Conservation (phyloP, 23 tunicate genomes). For the Trididemnum clinides region DNA sequence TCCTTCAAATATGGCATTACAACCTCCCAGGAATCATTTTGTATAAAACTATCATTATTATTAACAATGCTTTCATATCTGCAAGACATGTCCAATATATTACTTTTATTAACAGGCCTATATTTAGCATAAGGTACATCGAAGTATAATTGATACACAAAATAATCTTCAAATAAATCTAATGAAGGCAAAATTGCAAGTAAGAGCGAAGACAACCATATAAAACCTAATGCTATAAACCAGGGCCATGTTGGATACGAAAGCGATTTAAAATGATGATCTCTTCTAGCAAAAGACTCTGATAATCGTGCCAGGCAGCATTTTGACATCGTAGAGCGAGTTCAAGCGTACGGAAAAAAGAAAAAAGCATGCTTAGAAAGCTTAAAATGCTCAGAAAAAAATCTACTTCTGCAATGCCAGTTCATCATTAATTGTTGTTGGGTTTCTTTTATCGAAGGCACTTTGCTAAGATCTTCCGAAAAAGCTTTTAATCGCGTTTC, state of each 20-base stretch:
- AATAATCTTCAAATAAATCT: background rate
- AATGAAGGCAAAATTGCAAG: background rate
- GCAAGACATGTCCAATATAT: background rate
- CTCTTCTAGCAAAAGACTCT: too few relatives aligned
- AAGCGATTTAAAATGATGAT: too few relatives aligned
- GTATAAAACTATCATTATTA: background rate
- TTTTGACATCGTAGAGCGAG: too few relatives aligned
- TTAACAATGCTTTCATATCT: background rate
- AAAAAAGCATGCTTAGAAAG: too few relatives aligned
- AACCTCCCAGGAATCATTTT: background rate
- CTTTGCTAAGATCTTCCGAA: too few relatives aligned
- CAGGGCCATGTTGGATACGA: background rate
- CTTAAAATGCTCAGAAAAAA: too few relatives aligned
- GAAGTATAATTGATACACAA: background rate
- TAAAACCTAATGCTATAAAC: background rate
- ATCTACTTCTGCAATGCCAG: too few relatives aligned
- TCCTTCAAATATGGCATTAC: background rate
- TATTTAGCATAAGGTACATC: background rate
- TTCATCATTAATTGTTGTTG: too few relatives aligned
- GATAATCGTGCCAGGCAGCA: too few relatives aligned
- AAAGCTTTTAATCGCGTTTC: too few relatives aligned
- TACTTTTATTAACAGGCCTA: background rate
- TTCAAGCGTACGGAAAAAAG: too few relatives aligned
- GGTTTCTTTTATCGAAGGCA: too few relatives aligned
- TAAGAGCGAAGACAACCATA: background rate